phyloP scores from a whole-genome alignment of 2,888 invertebrate genomes.

The Hoplodrina blanda region DNA sequence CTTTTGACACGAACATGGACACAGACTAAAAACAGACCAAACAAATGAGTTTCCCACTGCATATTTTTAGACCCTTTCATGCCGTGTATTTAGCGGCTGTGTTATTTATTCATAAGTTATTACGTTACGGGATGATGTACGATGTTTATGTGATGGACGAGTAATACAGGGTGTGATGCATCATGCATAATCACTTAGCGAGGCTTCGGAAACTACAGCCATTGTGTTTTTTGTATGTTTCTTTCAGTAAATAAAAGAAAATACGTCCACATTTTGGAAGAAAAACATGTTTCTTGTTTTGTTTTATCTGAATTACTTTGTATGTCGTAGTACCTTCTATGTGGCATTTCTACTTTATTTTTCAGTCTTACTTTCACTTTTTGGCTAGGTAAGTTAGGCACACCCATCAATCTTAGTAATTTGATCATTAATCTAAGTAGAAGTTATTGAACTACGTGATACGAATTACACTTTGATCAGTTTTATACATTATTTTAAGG shows the following conservation, averaged over 20 bases:
- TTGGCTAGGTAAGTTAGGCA: constrained; percentile 16
- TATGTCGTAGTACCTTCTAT: neutral
- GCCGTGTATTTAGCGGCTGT: constrained; percentile 39
- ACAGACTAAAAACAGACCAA: constrained; percentile 20
- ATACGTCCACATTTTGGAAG: neutral
- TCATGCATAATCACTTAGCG: constrained; percentile 63
- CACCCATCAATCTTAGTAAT: constrained; percentile 16
- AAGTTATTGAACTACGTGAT: neutral
- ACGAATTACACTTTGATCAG: neutral
- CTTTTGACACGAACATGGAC: constrained; percentile 29
- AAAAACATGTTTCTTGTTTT: neutral
- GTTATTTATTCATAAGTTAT: constrained; percentile 64
- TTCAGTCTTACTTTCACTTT: neutral
- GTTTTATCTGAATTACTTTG: neutral
- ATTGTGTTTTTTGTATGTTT: neutral
- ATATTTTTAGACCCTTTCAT: constrained; percentile 48
- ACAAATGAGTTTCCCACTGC: constrained; percentile 33
- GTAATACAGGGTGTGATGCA: constrained; percentile 53
- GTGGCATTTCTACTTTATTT: neutral
- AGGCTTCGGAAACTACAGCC: constrained; percentile 1
- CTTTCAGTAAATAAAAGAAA: neutral
- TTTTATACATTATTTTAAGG: neutral
- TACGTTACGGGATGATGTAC: constrained; percentile 59
- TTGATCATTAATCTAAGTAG: constrained; percentile 1
- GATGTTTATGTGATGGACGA: constrained; percentile 60